phyloP scores from a whole-genome alignment of 53 echinoderm and acorn worm species.

The Holothuria scabra region DNA sequence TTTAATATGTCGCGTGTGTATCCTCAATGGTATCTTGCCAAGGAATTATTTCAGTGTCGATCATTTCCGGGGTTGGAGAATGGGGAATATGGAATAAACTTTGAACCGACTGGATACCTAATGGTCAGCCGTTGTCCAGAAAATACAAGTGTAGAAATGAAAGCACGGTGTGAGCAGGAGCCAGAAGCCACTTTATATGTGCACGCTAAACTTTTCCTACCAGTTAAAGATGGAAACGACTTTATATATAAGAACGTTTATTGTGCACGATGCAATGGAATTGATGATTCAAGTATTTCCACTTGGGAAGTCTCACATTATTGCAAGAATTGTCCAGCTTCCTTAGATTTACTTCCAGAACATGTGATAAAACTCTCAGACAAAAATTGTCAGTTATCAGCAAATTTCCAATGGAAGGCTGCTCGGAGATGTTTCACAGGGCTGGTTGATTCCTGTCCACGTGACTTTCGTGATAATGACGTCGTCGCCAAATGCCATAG shows the following conservation, averaged over 20 bases:
- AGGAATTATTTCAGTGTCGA: slow-evolving; percentile 2
- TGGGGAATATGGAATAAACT: not conserved
- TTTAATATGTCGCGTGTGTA: not conserved
- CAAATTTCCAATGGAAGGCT: too few species aligned
- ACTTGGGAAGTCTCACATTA: not conserved
- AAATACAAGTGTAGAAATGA: not conserved
- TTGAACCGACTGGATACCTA: not conserved
- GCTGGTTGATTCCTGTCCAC: too few species aligned
- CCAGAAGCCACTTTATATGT: not conserved
- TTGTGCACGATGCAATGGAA: slow-evolving; percentile 18
- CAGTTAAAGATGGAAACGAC: slow-evolving; percentile 4
- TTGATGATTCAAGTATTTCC: not conserved
- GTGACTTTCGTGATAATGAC: too few species aligned
- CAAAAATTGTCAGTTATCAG: not conserved
- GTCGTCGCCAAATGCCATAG: too few species aligned
- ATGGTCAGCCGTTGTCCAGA: slow-evolving; percentile 9
- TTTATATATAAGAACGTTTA: slow-evolving; percentile 11
- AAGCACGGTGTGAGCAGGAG: not conserved
- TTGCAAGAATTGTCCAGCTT: not conserved
- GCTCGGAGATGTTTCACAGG: too few species aligned
- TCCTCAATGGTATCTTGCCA: not conserved
- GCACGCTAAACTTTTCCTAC: not conserved
- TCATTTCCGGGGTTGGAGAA: not conserved
- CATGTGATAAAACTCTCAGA: too few species aligned
- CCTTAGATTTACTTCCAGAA: not conserved